Evolutionary conservation across 2,888 invertebrate species (phyloP), one percentile per base, ranked within the genome.

Genomic region (Rotaria socialis): DNA sequence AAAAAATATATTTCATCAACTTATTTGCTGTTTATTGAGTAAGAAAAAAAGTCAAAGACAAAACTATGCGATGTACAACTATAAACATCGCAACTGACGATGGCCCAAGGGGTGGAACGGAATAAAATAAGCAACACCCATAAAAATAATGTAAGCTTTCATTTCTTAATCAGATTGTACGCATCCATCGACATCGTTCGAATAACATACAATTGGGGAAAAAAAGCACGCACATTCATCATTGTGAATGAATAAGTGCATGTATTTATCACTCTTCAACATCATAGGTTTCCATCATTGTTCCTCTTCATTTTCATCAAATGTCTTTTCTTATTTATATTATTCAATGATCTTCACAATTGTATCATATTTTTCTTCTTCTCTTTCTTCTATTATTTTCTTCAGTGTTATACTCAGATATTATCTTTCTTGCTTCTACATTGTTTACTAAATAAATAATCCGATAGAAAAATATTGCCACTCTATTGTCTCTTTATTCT

Each of bases 81-180:
- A 55, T 55, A 55, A 55, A 55, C 55, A 55, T 19, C 55, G 19
- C 22, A 55, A 55, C 22, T 22, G 24, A 67, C 35, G 27, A 67
- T 27, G 19, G 67, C 67, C 35, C 27, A 24, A 67, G 67, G 67
- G 67, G 16, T 19, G 14, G 67, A 67, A 35, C n/a, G 35, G 67
- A 67, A 27, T 67, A 35, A 35, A 27, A 67, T 27, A 27, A 27
- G 27, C 67, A 67, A 67, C 67, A 67, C 27, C 67, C 35, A 67
- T 67, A 35, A 35, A 35, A 67, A 67, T 67, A 67, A 67, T 67
- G 67, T 67, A 67, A 35, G 67, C 67, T 67, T 41, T 67, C 67
- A 67, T 41, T 67, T 35, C 35, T 67, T 67, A 67, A 67, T 67
- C 35, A 27, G 35, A 67, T 67, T 67, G 67, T 67, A 67, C 35